phyloP scores from a whole-genome alignment of 2,797 vertebrate genomes.

The Halcyon badia region DNA sequence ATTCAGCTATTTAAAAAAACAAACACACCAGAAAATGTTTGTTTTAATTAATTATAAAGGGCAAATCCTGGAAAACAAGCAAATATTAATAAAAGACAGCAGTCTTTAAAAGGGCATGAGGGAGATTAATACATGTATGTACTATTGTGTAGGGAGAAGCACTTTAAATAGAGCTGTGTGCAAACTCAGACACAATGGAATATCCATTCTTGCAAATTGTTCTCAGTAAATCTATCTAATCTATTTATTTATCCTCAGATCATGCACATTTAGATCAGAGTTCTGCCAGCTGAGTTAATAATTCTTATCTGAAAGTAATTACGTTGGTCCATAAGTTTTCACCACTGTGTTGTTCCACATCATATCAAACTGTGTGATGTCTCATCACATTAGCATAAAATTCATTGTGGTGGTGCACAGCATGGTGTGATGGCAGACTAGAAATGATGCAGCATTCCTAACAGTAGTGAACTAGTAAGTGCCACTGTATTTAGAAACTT shows the following conservation, averaged over 20 bases:
- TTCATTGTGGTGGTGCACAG: slow-evolving; percentile 20
- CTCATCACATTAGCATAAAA: slow-evolving; percentile 63
- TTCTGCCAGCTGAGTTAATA: slow-evolving; percentile 67
- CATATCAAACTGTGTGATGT: slow-evolving; percentile 46
- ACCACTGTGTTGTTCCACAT: slow-evolving; percentile 59
- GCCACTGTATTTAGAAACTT: slow-evolving; percentile 26
- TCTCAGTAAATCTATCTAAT: slow-evolving; percentile 53
- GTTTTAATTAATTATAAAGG: slow-evolving; percentile 52
- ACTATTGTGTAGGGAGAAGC: not conserved
- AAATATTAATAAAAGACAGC: slow-evolving; percentile 36
- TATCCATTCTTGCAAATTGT: slow-evolving; percentile 48
- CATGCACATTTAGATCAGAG: slow-evolving; percentile 54
- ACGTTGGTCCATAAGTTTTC: slow-evolving; percentile 55
- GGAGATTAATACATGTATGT: not conserved
- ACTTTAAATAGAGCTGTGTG: slow-evolving; percentile 27
- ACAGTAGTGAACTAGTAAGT: slow-evolving; percentile 4
- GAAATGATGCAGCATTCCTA: slow-evolving; percentile 39
- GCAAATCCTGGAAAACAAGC: slow-evolving; percentile 41
- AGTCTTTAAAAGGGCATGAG: slow-evolving; percentile 17
- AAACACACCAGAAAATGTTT: not conserved
- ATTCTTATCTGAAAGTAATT: slow-evolving; percentile 67
- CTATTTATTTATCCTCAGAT: slow-evolving; percentile 70
- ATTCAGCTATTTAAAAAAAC: not conserved
- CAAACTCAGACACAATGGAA: slow-evolving; percentile 23
- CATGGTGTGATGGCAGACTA: slow-evolving; percentile 31